phyloP scores from a whole-genome alignment of 2,888 invertebrate genomes.

The Ptychoptera albimana region DNA sequence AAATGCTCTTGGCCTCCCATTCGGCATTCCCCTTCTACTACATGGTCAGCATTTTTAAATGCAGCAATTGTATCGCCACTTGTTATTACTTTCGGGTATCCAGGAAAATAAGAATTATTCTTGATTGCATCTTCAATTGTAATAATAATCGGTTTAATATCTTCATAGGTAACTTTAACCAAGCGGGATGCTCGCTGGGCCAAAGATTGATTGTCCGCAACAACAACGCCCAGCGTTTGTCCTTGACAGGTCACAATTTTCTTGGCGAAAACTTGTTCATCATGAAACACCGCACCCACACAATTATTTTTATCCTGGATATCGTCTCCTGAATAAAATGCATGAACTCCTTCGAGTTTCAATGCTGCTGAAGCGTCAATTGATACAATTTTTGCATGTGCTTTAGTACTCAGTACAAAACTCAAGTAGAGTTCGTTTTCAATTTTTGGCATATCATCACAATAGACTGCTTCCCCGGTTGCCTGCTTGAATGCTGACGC shows the following conservation, averaged over 20 bases:
- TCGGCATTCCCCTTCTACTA: conserved; percentile 61
- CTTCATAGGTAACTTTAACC: conserved; percentile 71
- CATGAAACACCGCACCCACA: conserved; percentile 57
- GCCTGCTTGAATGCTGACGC: conserved; percentile 74
- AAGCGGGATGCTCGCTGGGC: conserved; percentile 71
- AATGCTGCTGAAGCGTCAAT: conserved; percentile 64
- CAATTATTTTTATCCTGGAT: conserved; percentile 47
- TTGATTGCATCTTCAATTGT: conserved; percentile 82
- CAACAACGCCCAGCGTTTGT: conserved; percentile 66
- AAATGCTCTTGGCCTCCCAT: conserved; percentile 94
- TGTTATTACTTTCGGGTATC: conserved; percentile 38
- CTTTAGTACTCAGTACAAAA: conserved; percentile 61
- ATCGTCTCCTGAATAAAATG: conserved; percentile 64
- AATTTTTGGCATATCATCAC: conserved; percentile 69
- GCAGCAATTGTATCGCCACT: conserved; percentile 53
- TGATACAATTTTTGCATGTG: conserved; percentile 63
- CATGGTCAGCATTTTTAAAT: conserved; percentile 49
- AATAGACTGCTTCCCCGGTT: conserved; percentile 82
- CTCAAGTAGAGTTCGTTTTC: conserved; percentile 67
- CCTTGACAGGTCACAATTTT: conserved; percentile 63
- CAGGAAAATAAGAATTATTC: conserved; percentile 50
- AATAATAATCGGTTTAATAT: conserved; percentile 59
- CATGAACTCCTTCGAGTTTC: conserved; percentile 60
- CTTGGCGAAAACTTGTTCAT: conserved; percentile 69
- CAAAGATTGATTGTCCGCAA: conserved; percentile 57